Percentiles rank a stretch among this genome's conserved stretches.
These are phyloP conservation scores for Pandion haliaetus DNA, from an alignment of 2,113 vertebrate species.

Conservation along the genomic window DNA sequence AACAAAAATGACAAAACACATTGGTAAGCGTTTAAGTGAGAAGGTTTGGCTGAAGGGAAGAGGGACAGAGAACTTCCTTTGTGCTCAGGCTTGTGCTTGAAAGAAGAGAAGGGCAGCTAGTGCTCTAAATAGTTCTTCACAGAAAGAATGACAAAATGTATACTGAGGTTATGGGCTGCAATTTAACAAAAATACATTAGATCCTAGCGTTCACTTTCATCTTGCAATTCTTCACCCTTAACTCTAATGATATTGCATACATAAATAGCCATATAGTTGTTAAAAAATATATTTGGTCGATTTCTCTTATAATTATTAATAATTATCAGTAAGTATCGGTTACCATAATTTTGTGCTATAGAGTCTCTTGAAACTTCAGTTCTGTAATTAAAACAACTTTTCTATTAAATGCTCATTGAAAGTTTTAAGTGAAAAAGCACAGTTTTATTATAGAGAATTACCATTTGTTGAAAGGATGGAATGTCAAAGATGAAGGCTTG, in stretches of 20 bases:
- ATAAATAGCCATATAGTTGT: not conserved
- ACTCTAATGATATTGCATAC: not conserved
- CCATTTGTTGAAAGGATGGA: not conserved
- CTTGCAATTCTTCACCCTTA: not conserved
- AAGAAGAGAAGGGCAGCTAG: not conserved
- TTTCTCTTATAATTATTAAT: not conserved
- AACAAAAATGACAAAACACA: not conserved
- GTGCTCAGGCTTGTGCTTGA: not conserved
- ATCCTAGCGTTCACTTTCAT: not conserved
- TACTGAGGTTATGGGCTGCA: not conserved
- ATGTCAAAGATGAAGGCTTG: not conserved
- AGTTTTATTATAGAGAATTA: not conserved
- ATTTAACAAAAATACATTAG: not conserved
- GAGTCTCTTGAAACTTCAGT: not conserved
- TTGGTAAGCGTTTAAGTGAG: not conserved
- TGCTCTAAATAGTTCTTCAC: not conserved
- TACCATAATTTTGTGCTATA: not conserved
- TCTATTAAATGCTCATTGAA: not conserved
- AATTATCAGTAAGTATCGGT: not conserved
- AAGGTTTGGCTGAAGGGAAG: not conserved
- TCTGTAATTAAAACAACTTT: not conserved
- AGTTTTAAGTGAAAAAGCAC: not conserved
- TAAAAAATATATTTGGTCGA: not conserved
- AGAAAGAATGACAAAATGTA: not conserved
- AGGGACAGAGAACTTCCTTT: not conserved